These are phyloP conservation scores for Tethea ocularis DNA, from an alignment of 2,888 invertebrate species.

Conservation along the genomic window DNA sequence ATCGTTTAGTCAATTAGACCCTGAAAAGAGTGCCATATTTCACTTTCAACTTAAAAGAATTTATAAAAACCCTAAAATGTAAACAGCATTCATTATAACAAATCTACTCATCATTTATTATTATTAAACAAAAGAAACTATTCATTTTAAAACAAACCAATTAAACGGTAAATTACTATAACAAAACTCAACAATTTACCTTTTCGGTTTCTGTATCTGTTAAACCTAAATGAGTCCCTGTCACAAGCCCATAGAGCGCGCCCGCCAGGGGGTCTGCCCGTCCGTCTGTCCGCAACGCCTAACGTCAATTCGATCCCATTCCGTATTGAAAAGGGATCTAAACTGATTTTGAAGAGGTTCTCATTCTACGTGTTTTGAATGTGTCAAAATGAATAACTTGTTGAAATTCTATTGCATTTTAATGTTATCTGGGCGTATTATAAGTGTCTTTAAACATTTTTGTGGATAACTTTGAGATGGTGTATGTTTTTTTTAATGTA, in stretches of 20 bases:
- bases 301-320: constrained; percentile 17
- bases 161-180: neutral
- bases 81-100: neutral
- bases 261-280: constrained; percentile 22
- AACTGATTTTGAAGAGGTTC: neutral
- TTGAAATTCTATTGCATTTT: neutral
- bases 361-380: neutral
- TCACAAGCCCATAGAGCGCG: constrained; percentile 8
- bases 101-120: neutral
- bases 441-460: neutral
- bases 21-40: no score
- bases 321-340: neutral
- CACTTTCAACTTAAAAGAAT: no score
- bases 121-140: neutral
- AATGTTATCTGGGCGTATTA: neutral
- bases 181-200: no score
- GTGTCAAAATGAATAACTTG: constrained; percentile 3
- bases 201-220: no score
- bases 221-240: constrained; percentile 9
- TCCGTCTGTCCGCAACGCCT: constrained; percentile 28
- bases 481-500: no score
- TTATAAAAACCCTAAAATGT: no score
- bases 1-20: no score
- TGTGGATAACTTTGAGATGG: neutral
- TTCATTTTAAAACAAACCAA: constrained; percentile 1